phyloP scores from a whole-genome alignment of 1,140 invertebrate genomes.

The Platyscapa corneri region DNA sequence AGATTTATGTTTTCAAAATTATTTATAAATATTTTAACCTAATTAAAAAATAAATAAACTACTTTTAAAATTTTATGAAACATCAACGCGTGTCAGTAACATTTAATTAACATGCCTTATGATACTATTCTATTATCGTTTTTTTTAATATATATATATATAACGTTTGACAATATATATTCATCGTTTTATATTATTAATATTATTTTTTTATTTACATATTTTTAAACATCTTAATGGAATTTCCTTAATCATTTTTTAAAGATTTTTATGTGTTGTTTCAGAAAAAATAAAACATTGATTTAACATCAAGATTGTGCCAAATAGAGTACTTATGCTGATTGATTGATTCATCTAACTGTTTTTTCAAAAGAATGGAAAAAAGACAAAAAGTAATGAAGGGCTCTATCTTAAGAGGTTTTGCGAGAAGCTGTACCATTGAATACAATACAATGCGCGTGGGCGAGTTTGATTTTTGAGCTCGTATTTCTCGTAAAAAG shows the following conservation, averaged over 20 bases:
- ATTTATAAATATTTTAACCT: no score
- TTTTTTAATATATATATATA: no score
- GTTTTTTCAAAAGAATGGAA: neutral
- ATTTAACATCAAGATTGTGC: conserved; percentile 11
- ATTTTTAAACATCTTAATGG: no score
- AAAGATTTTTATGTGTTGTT: neutral
- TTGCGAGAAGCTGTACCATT: conserved; percentile 2
- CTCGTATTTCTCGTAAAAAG: conserved; percentile 12
- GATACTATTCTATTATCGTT: no score
- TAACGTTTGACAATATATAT: no score
- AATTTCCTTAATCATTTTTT: neutral
- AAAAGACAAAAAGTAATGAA: neutral
- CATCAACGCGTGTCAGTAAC: neutral
- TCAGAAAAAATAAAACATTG: neutral
- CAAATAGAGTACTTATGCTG: conserved; percentile 15
- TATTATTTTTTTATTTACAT: no score
- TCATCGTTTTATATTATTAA: no score
- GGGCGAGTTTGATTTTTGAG: conserved; percentile 31
- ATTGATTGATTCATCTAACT: conserved; percentile 29
- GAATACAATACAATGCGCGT: conserved; percentile 16
- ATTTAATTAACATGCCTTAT: no score
- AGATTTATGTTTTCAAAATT: neutral
- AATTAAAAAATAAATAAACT: no score
- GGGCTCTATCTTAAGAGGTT: conserved; percentile 1
- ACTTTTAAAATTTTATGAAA: no score